Evolutionary conservation across 2,113 vertebrate genomes (phyloP).

Genomic region (Pica pica): DNA sequence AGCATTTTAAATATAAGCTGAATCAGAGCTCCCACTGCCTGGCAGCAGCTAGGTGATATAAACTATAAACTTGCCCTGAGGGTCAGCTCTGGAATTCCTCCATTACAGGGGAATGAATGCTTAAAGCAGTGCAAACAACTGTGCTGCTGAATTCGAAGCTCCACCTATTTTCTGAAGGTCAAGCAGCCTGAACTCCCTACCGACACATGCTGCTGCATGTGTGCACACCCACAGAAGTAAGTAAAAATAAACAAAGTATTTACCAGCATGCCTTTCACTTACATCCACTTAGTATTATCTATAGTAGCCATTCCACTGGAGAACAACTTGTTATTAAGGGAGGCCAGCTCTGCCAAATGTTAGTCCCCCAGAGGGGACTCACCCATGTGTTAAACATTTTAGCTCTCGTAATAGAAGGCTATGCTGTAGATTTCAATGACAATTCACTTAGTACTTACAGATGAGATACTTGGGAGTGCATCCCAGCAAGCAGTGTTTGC

Average conservation of each 20-base stretch:
- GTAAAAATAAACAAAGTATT: background rate
- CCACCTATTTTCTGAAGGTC: background rate
- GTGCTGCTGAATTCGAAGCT: background rate
- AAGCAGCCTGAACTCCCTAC: background rate
- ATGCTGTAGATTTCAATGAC: conserved; percentile 49
- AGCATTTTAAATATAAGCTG: background rate
- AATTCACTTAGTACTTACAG: conserved; percentile 44
- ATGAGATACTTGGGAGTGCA: conserved; percentile 20
- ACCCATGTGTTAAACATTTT: conserved; percentile 61
- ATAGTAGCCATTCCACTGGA: background rate
- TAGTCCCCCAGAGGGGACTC: conserved; percentile 55
- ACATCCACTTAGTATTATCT: conserved; percentile 37
- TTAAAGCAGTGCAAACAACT: background rate
- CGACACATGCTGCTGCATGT: background rate
- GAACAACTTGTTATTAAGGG: conserved; percentile 13
- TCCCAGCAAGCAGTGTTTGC: background rate
- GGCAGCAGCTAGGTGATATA: background rate
- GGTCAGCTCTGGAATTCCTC: background rate
- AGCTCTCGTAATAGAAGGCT: conserved; percentile 2
- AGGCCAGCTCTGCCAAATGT: conserved; percentile 41
- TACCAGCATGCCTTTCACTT: background rate
- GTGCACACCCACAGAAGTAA: background rate
- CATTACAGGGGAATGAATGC: background rate
- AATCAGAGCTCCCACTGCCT: background rate
- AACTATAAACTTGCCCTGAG: background rate